Evolutionary conservation across 2,797 vertebrate species (phyloP), one percentile per base, ranked within the genome.

Genomic region (Pseudomugil tenellus): DNA sequence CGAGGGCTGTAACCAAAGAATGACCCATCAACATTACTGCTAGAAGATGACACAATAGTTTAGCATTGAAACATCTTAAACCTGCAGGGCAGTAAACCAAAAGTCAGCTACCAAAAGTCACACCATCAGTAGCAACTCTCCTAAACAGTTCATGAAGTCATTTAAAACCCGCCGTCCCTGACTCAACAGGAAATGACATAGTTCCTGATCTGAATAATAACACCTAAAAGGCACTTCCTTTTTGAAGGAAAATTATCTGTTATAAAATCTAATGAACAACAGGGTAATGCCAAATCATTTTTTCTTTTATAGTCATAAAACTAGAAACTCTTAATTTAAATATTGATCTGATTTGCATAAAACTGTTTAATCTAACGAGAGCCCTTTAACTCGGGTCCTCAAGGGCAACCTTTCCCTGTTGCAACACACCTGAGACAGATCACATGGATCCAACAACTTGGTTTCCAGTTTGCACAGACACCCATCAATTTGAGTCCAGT

Each of bases 1-100:
- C 4, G 0, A 82, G 29, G 25, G 76, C 90, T 93, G 91, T 35
- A 92, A 93, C 65, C 71, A 80, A 91, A 88, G 72, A 82, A 76
- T 72, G 9, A 86, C 71, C 51, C 8, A 52, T 90, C 75, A 90
- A 74, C 61, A 62, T 79, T n/a, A 52, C 19, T 25, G 41, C 7
- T 32, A 0, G 21, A 10, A 0, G 4, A 39, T 10, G 28, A 65
- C 46, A 67, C 66, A 0, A 52, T 34, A 21, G 41, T 6, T 41
- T 37, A 17, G 39, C 39, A 43, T 4, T 17, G 8, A 43, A 43
- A 43, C 16, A n/a, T 19, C 6, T n/a, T 19, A 43, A 43, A 43
- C 39, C 6, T 43, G 17, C 39, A 43, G 17, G 6, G 9, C 7
- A 43, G 39, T 8, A 4, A 17, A 2, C 39, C 6, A 1, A 1